These are phyloP conservation scores for Eupithecia insigniata DNA, from an alignment of 2,888 invertebrate species.

Conservation along the genomic window DNA sequence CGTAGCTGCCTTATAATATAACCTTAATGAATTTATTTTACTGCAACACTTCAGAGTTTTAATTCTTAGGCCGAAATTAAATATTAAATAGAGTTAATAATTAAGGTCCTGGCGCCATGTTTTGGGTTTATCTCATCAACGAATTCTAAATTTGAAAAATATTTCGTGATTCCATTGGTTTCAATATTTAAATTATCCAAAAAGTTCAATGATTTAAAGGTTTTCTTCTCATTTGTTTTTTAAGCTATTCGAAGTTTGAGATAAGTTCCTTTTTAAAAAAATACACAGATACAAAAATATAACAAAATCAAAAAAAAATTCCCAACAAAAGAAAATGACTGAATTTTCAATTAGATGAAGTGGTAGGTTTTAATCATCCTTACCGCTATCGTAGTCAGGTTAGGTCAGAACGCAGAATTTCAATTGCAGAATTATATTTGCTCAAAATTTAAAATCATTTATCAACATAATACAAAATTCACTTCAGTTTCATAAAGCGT, in stretches of 20 bases:
- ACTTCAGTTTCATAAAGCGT: slow-evolving; percentile 67
- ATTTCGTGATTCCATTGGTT: not conserved
- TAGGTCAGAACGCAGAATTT: not conserved
- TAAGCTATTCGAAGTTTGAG: not conserved
- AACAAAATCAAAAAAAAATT: too few relatives aligned
- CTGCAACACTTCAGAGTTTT: not conserved
- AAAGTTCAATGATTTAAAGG: not conserved
- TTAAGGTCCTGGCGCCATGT: not conserved
- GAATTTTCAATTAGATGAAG: not conserved
- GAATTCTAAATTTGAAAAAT: not conserved
- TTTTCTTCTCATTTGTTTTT: not conserved
- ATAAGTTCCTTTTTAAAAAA: too few relatives aligned
- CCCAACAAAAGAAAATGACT: not conserved
- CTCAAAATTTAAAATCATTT: not conserved
- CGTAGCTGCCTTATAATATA: not conserved
- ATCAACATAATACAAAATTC: slow-evolving; percentile 34
- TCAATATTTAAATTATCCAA: not conserved
- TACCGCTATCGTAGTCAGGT: not conserved
- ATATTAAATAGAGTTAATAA: not conserved
- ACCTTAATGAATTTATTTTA: not conserved
- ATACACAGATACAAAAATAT: too few relatives aligned
- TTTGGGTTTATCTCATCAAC: not conserved
- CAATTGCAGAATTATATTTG: not conserved
- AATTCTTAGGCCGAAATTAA: not conserved
- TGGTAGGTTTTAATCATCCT: not conserved